Evolutionary conservation across 2,113 vertebrate genomes (phyloP).

Genomic region (Ptyas mucosa): DNA sequence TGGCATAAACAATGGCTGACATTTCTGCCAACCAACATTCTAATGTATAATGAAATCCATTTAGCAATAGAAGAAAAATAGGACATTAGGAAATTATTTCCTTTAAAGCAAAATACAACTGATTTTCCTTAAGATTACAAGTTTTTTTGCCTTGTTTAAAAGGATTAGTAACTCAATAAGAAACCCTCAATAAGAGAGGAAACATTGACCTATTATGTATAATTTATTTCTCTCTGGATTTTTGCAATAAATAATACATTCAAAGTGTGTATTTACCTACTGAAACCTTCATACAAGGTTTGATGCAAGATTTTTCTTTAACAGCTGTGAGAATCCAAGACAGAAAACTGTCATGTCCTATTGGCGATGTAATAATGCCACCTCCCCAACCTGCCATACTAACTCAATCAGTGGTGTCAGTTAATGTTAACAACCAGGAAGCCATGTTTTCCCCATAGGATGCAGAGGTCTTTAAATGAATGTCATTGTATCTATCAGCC

Average conservation of each 20-base stretch:
- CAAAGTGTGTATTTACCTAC: slow-evolving; percentile 2
- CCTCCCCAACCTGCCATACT: slow-evolving; percentile 20
- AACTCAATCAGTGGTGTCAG: slow-evolving; percentile 44
- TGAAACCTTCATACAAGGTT: slow-evolving; percentile 36
- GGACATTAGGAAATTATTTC: neutral
- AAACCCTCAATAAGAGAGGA: neutral
- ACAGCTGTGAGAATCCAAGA: slow-evolving; percentile 18
- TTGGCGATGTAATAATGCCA: slow-evolving; percentile 39
- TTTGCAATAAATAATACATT: slow-evolving; percentile 28
- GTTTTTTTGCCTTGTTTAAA: neutral
- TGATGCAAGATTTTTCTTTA: slow-evolving; percentile 28
- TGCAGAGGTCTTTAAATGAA: slow-evolving; percentile 29
- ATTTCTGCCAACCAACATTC: neutral
- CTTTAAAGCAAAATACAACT: neutral
- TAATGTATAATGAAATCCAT: neutral
- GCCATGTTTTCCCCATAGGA: slow-evolving; percentile 38
- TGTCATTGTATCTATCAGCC: slow-evolving; percentile 18
- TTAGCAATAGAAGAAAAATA: neutral
- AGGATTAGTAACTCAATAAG: neutral
- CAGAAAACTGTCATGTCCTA: slow-evolving; percentile 23
- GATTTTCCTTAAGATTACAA: neutral
- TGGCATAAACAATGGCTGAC: neutral
- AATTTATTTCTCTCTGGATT: neutral
- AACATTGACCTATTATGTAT: neutral
- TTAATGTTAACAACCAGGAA: slow-evolving; percentile 39